Base-by-base conservation (phyloP, 1,140 invertebrate genomes). In the Forficula auricularia region DNA sequence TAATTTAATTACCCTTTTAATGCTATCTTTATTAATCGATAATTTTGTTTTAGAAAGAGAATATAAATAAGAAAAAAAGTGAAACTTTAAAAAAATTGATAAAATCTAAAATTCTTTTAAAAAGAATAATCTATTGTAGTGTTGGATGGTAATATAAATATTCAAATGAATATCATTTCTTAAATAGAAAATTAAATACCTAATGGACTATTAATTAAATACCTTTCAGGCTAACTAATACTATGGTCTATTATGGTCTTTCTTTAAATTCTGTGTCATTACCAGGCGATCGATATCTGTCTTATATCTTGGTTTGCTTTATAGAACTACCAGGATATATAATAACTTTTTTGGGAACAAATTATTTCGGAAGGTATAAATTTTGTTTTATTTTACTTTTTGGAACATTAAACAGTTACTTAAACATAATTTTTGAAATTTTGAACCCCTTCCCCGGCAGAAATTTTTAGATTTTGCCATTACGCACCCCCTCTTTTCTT, bases 181-280 rank as follows among this genome's bases (percentile, higher is more conserved):
- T 70, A 67, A 44, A 7, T 8, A 19, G 3, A 14, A 18, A 6
- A 38, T 3, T 38, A 10, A 12, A 22, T 10, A 2, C n/a, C n/a
- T 4, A 38, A n/a, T 32, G n/a, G 9, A 32, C 9, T 9, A 12
- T 38, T 4, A 38, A 3, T 12, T 7, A 12, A 4, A 14, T 38
- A 3, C 19, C 6, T 40, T 68, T 67, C 35, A 66, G 65, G 62
- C 54, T 66, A 22, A 57, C 61, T 9, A 64, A 63, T 48, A 52
- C 57, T 8, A 56, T 66, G 31, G 57, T 68, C 7, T 71, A 67
- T 46, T 69, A 67, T 46, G 69, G 65, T 1, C 46, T 71, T 10
- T 60, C 65, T 4, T 55, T 69, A 13, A 66, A 66, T 38, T 58
- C 65, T 1, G 62, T 58, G 15, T 60, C 64, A 36, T 48, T 71